Evolutionary conservation across 2,888 invertebrate genomes (phyloP), one percentile per base, ranked within the genome.

Genomic region (Laspeyria flexula): DNA sequence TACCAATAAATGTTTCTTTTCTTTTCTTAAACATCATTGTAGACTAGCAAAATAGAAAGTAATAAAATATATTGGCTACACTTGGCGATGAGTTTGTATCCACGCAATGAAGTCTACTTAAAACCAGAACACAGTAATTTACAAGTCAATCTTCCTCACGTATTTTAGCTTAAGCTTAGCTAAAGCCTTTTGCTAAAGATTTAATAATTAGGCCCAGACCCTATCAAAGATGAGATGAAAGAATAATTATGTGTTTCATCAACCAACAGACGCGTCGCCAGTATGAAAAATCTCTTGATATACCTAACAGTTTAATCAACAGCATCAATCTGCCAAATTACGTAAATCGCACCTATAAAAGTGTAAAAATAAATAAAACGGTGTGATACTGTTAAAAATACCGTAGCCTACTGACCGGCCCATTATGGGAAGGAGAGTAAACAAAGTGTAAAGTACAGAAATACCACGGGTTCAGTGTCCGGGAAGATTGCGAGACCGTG

Each of bases 381-480:
- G 47, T 49, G 37, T 29, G 27, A 41, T 41, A 48, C 40, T 18
- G 52, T 61, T 72, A 71, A 66, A 80, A 75, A 76, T 75, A 79
- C 49, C 44, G 65, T 73, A 65, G 58, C 80, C 78, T 70, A 84
- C 67, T 82, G 77, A 81, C 79, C 79, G 80, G 63, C 67, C 65
- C 68, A 73, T 71, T 76, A 60, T 60, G 67, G 70, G 72, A 66
- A 73, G 73, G 69, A 59, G 65, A 53, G 78, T 82, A 81, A 84
- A 82, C 78, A 78, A 65, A 62, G 70, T 58, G 54, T 60, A 60
- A 74, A 72, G 70, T 77, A 78, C 76, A 69, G 55, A 83, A 85
- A 86, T 83, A 85, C 65, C 56, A 55, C 59, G 75, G 70, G 83
- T 81, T 85, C 83, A 79, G 52, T 61, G 84, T 46, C 71, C 83